A percentile compares a stretch with the other conserved stretches of the same genome.
phyloP scores from a whole-genome alignment of 2,888 invertebrate species.

The Venustoraphidia nigricollis region DNA sequence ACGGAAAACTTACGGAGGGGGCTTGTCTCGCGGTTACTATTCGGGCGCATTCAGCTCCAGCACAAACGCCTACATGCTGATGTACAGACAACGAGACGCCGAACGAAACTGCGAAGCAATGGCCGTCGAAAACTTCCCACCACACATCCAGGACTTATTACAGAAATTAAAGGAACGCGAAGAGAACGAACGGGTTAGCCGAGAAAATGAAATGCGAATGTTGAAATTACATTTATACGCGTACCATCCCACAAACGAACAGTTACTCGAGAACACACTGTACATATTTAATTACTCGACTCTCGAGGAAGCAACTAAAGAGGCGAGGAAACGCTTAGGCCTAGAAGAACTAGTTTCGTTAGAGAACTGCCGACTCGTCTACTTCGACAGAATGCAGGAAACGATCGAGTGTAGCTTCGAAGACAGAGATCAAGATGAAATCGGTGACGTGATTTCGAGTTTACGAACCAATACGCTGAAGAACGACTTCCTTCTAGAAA shows the following conservation, averaged over 20 bases:
- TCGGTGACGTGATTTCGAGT: slow-evolving; percentile 29
- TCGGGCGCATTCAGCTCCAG: slow-evolving; percentile 63
- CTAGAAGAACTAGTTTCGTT: slow-evolving; percentile 39
- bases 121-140: slow-evolving; percentile 53
- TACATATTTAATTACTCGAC: slow-evolving; percentile 42
- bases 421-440: slow-evolving; percentile 32
- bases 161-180: slow-evolving; percentile 49
- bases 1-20: slow-evolving; percentile 66
- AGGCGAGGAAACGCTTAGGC: slow-evolving; percentile 40
- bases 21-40: slow-evolving; percentile 46
- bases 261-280: slow-evolving; percentile 36
- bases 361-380: slow-evolving; percentile 56
- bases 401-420: slow-evolving; percentile 53
- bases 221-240: slow-evolving; percentile 48
- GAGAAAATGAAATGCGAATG: slow-evolving; percentile 44
- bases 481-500: slow-evolving; percentile 50
- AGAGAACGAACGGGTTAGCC: slow-evolving; percentile 39
- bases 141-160: slow-evolving; percentile 49
- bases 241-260: slow-evolving; percentile 38
- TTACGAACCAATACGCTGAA: slow-evolving; percentile 28
- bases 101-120: slow-evolving; percentile 46
- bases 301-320: slow-evolving; percentile 38
- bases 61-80: slow-evolving; percentile 82
- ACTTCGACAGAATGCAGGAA: slow-evolving; percentile 46
- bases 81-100: slow-evolving; percentile 65